Conservation (phyloP, 2,113 vertebrate species). For the Burhinus oedicnemus region DNA sequence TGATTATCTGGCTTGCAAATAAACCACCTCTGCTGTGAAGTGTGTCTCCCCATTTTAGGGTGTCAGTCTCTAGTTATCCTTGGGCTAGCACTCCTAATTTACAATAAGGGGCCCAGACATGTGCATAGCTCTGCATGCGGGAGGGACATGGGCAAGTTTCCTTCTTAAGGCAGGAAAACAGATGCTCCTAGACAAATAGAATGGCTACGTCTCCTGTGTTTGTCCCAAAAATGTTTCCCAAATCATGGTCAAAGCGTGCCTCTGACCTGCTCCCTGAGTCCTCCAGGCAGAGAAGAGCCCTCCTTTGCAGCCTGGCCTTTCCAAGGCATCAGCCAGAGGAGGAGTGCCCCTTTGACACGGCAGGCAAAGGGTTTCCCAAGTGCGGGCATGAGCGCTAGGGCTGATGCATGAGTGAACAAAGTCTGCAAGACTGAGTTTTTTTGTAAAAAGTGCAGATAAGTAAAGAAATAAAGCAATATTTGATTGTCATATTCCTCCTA, state of each 20-base stretch:
- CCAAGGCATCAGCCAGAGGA: not conserved
- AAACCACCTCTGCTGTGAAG: not conserved
- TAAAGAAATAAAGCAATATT: not conserved
- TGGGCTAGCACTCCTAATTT: not conserved
- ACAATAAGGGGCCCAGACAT: not conserved
- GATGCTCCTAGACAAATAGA: not conserved
- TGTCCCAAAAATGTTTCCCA: not conserved
- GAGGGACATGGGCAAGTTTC: not conserved
- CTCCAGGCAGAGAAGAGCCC: not conserved
- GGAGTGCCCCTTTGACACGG: not conserved
- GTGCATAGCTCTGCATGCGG: not conserved
- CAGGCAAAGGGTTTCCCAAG: not conserved
- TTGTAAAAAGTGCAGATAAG: not conserved
- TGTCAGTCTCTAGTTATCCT: not conserved
- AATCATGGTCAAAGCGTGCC: accelerated
- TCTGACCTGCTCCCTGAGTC: not conserved
- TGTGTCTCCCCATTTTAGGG: not conserved
- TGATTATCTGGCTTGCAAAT: not conserved
- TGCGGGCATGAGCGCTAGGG: accelerated
- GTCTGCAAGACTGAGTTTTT: not conserved
- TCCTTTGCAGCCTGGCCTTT: not conserved
- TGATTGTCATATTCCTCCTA: not conserved
- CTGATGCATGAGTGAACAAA: not conserved
- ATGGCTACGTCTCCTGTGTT: not conserved
- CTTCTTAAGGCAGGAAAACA: not conserved